Conservation (phyloP, 2,113 vertebrate genomes). For the Odontesthes bonariensis region DNA sequence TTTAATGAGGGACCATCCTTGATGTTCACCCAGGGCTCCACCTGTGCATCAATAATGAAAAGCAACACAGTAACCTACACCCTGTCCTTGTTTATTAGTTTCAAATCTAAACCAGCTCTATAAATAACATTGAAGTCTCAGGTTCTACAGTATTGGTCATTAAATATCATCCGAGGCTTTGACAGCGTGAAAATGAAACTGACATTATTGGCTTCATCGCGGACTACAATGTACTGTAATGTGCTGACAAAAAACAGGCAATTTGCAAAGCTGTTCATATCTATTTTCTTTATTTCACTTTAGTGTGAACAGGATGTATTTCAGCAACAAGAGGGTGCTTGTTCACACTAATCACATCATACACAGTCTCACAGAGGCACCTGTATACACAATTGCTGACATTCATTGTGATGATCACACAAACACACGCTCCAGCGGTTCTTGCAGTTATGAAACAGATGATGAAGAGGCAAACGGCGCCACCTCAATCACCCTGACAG, state of each 20-base stretch:
- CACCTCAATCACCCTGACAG: slow-evolving; percentile 74
- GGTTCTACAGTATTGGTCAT: too few relatives aligned
- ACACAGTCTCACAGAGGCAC: not conserved
- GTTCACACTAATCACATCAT: slow-evolving; percentile 18
- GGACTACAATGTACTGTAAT: not conserved
- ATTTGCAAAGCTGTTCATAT: not conserved
- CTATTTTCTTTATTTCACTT: not conserved
- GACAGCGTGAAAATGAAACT: not conserved
- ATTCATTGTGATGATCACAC: slow-evolving; percentile 21
- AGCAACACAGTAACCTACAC: too few relatives aligned
- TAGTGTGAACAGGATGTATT: not conserved
- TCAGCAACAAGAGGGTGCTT: slow-evolving; percentile 15
- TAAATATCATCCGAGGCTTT: not conserved
- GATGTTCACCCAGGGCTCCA: too few relatives aligned
- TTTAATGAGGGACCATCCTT: too few relatives aligned
- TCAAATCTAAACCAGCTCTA: too few relatives aligned
- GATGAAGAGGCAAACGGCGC: slow-evolving; percentile 54
- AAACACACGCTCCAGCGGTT: slow-evolving; percentile 45
- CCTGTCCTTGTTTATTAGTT: too few relatives aligned
- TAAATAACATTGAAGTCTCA: too few relatives aligned
- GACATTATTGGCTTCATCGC: not conserved
- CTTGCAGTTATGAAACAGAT: slow-evolving; percentile 59
- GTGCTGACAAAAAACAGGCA: not conserved
- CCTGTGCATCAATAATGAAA: too few relatives aligned
- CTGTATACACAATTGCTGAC: slow-evolving; percentile 10